Evolutionary conservation across 2,797 vertebrate species (phyloP), one percentile per base, ranked within the genome.

Genomic region (Myotis myotis): DNA sequence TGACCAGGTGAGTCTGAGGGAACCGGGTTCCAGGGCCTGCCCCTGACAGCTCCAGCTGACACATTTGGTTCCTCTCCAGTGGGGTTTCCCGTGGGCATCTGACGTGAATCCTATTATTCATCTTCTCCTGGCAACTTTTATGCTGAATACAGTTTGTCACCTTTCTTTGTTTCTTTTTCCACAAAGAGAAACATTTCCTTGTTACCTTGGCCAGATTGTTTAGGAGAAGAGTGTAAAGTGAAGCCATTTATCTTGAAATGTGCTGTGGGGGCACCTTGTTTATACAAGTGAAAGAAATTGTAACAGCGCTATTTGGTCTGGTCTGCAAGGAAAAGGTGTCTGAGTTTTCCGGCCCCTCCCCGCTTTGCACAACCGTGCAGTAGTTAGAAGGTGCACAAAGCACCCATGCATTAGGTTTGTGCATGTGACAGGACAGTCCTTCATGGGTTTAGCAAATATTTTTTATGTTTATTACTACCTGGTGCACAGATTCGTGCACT

Each of bases 211-310:
- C 95, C 96, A 98, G 76, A 97, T 97, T 97, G 96, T 97, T 97
- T 97, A 94, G 95, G 87, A 98, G 97, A 97, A 97, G 93, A 97
- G 96, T 98, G 95, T 98, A 98, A 98, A 98, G 98, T 97, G 96
- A 98, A 98, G 95, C 95, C 93, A 96, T 98, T 98, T 98, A 98
- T 98, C 96, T 95, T 97, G 95, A 98, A 98, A 97, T 97, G 81
- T 96, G 96, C 97, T 97, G 83, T 98, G 97, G 96, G 84, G 97
- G 75, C 93, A 96, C 97, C 96, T 95, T 98, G 97, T 98, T 98
- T 97, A 97, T 97, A 97, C 95, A 98, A 98, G 96, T 97, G 97
- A 96, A 98, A 97, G 95, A 98, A 98, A 98, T 98, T 97, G 96
- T 98, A 97, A 83, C 79, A 93, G 87, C 93, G 94, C 91, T 96